A percentile compares a stretch with the other conserved stretches of the same genome.
Evolutionary conservation across 2,113 vertebrate species (phyloP).

Genomic region (Cariama cristata): DNA sequence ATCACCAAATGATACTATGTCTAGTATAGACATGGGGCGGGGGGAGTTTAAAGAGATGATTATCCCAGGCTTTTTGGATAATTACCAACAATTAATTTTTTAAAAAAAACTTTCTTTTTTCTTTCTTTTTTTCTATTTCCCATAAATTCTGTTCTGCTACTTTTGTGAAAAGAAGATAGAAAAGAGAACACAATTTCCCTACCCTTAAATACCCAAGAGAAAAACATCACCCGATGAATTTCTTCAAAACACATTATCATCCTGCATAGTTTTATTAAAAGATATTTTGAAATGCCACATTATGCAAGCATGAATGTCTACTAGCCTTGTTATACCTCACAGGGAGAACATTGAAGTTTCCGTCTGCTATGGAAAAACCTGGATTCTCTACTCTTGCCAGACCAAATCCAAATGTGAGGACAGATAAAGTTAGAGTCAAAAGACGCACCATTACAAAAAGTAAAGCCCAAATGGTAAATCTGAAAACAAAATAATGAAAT

Average conservation of each 20-base stretch:
- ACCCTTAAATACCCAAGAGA: not conserved
- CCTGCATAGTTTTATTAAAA: not conserved
- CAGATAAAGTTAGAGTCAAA: constrained; percentile 85
- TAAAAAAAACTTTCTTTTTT: not conserved
- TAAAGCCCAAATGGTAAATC: constrained; percentile 86
- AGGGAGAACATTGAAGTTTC: constrained; percentile 85
- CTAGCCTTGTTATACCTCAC: constrained; percentile 74
- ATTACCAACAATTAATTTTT: not conserved
- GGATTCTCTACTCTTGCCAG: constrained; percentile 82
- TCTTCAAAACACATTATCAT: not conserved
- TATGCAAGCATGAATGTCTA: not conserved
- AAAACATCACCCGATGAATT: not conserved
- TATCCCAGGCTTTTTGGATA: not conserved
- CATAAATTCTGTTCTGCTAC: not conserved
- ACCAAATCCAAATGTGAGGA: constrained; percentile 86
- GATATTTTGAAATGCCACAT: not conserved
- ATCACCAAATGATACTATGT: not conserved
- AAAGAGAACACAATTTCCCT: not conserved
- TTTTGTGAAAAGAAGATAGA: not conserved
- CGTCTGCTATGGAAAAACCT: constrained; percentile 79
- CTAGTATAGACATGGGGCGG: not conserved
- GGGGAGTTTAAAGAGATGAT: not conserved
- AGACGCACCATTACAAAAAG: constrained; percentile 85
- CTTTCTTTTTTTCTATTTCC: no score
- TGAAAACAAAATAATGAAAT: constrained; percentile 48